Conservation (phyloP, 1,140 invertebrate genomes). For the Zaprionus ghesquierei region DNA sequence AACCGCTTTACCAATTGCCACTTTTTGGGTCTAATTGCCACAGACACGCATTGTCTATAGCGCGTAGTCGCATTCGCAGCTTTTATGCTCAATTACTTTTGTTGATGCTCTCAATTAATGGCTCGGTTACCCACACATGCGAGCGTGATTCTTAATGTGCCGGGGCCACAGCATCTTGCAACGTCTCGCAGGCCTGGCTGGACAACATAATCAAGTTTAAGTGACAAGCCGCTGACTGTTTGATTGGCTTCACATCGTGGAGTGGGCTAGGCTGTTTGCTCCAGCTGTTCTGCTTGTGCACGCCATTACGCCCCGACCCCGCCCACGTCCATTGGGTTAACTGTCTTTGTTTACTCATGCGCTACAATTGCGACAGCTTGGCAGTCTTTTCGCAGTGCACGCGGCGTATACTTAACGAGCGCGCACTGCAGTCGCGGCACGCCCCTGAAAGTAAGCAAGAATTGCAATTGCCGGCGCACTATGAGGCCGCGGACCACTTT, state of each 20-base stretch:
- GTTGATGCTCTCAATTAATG: conserved; percentile 37
- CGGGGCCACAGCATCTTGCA: conserved; percentile 28
- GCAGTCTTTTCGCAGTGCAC: neutral
- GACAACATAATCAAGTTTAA: conserved; percentile 61
- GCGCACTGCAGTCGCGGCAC: neutral
- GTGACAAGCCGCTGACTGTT: conserved; percentile 58
- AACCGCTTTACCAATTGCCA: neutral
- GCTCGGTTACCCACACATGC: neutral
- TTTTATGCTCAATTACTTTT: conserved; percentile 48
- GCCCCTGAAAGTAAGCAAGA: conserved; percentile 18
- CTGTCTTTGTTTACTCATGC: conserved; percentile 16
- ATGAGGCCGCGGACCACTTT: too few species aligned
- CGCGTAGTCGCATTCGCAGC: conserved; percentile 21
- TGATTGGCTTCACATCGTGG: conserved; percentile 41
- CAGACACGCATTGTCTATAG: conserved; percentile 13
- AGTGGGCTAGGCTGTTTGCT: neutral
- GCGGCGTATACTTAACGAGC: conserved; percentile 30
- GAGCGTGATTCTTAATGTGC: conserved; percentile 26
- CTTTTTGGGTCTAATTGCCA: neutral
- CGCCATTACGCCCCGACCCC: neutral
- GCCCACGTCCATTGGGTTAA: accelerated
- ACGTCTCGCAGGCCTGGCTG: conserved; percentile 19
- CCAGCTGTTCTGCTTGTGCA: neutral
- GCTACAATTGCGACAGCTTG: conserved; percentile 1
- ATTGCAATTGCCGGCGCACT: neutral